phyloP scores from a whole-genome alignment of 2,797 vertebrate genomes.

The Eulemur albifrons region DNA sequence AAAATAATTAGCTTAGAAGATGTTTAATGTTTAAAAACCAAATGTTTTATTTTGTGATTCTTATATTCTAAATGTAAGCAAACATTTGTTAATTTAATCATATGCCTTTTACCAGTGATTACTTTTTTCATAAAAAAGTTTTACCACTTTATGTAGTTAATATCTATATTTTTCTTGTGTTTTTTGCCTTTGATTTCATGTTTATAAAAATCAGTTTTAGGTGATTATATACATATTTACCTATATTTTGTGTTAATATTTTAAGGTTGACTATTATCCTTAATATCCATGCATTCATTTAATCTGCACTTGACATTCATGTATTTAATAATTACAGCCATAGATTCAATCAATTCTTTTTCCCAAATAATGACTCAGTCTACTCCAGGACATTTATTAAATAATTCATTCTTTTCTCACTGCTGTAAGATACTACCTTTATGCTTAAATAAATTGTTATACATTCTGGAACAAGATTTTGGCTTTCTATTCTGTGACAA shows the following conservation, averaged over 20 bases:
- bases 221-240: background rate
- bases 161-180: background rate
- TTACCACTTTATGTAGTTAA: background rate
- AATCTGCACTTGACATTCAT: background rate
- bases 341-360: background rate
- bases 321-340: background rate
- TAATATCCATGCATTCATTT: background rate
- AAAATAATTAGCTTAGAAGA: background rate
- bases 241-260: background rate
- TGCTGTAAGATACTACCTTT: background rate
- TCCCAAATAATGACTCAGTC: background rate
- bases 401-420: background rate
- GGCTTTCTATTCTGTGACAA: background rate
- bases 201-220: background rate
- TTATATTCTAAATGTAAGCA: background rate
- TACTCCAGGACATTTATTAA: background rate
- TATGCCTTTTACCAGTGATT: background rate
- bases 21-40: background rate
- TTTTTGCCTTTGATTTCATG: background rate
- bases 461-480: background rate
- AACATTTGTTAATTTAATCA: background rate
- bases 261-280: background rate
- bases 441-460: background rate
- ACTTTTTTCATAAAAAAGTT: background rate
- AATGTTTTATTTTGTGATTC: background rate